These are phyloP conservation scores for Dicerorhinus sumatrensis DNA, from an alignment of 2,113 vertebrate genomes.

Conservation along the genomic window DNA sequence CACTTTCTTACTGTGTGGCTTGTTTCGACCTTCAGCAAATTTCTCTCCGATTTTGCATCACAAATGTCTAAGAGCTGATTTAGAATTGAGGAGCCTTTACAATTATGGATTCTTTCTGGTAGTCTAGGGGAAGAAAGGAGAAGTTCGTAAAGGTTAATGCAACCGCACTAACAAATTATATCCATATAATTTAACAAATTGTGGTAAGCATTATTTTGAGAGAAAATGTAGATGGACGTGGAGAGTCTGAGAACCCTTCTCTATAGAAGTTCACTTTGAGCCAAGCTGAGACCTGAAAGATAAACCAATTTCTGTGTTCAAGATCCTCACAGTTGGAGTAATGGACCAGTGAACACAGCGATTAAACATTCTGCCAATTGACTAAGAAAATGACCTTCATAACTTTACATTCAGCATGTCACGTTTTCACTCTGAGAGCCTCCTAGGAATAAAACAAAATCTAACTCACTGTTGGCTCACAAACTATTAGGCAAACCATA, in stretches of 20 bases:
- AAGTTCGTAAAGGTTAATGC: neutral
- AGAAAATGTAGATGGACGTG: neutral
- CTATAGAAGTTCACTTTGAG: neutral
- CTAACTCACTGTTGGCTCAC: neutral
- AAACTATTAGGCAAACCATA: neutral
- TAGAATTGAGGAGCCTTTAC: neutral
- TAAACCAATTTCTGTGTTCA: neutral
- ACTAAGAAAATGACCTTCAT: neutral
- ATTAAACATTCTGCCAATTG: neutral
- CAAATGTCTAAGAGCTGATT: neutral
- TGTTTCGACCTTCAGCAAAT: neutral
- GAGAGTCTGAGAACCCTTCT: neutral
- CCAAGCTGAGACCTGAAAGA: neutral
- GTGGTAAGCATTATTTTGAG: neutral
- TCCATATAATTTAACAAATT: neutral
- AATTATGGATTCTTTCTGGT: neutral
- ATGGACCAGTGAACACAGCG: neutral
- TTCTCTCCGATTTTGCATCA: neutral
- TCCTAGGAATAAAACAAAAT: neutral
- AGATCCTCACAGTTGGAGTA: neutral
- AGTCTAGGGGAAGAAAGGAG: neutral
- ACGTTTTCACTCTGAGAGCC: neutral
- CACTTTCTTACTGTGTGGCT: neutral
- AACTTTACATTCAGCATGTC: neutral
- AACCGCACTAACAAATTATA: neutral